phyloP scores from a whole-genome alignment of 2,888 invertebrate genomes.

The Phengaris alcon region DNA sequence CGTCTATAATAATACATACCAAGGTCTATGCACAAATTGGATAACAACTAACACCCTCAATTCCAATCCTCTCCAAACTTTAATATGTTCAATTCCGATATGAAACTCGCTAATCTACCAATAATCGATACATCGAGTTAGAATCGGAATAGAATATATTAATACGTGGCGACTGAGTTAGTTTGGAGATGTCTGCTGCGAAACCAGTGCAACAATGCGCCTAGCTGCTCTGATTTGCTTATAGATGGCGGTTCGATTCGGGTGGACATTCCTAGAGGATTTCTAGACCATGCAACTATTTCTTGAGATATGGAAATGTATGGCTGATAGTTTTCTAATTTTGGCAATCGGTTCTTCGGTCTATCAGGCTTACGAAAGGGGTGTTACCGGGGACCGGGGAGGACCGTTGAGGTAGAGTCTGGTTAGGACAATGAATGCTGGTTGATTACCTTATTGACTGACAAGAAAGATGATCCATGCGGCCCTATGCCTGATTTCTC shows the following conservation, averaged over 20 bases:
- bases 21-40: no score
- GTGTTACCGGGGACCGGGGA: no score
- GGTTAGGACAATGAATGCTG: no score
- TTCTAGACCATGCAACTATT: neutral
- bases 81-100: conserved; percentile 32
- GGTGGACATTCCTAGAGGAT: conserved; percentile 47
- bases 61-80: conserved; percentile 33
- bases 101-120: conserved; percentile 50
- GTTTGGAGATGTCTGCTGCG: conserved; percentile 74
- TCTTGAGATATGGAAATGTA: neutral
- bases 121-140: conserved; percentile 71
- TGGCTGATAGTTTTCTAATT: neutral
- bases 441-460: no score
- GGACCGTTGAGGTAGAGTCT: no score
- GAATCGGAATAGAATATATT: conserved; percentile 77
- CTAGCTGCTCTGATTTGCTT: conserved; percentile 68
- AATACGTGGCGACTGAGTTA: conserved; percentile 74
- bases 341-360: no score
- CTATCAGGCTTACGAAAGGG: neutral
- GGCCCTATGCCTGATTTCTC: no score
- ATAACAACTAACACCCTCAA: conserved; percentile 31
- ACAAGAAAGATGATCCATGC: no score
- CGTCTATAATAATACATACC: no score
- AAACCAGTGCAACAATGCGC: conserved; percentile 73
- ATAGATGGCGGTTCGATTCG: conserved; percentile 52